These are phyloP conservation scores for Drosophila ezoana DNA, from an alignment of 2,888 invertebrate genomes.

Conservation along the genomic window DNA sequence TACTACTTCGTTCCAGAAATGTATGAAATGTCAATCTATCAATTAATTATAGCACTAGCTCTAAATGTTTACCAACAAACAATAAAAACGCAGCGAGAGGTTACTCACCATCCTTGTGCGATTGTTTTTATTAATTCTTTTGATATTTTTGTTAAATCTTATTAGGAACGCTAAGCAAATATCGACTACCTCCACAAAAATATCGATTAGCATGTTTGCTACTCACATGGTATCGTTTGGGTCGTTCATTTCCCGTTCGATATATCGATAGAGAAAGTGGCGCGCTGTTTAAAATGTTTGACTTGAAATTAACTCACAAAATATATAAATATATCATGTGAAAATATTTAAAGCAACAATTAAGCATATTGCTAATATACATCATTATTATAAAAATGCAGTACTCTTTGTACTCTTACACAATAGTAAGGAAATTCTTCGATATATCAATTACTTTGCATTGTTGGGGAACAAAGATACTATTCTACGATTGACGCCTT, in stretches of 20 bases:
- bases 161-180: background rate
- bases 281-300: constrained; percentile 6
- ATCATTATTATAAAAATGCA: too few relatives aligned
- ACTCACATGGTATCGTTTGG: background rate
- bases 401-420: too few relatives aligned
- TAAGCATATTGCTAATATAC: too few relatives aligned
- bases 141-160: constrained; percentile 9
- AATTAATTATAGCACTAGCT: constrained; percentile 47
- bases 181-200: constrained; percentile 19
- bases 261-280: constrained; percentile 7
- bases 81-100: constrained; percentile 48
- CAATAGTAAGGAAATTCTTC: too few relatives aligned
- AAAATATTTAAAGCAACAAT: too few relatives aligned
- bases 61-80: constrained; percentile 59
- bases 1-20: constrained; percentile 55
- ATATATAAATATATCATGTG: too few relatives aligned
- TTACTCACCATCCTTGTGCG: constrained; percentile 51
- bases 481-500: background rate
- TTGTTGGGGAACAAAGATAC: too few relatives aligned
- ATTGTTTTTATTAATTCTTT: constrained; percentile 26
- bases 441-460: too few relatives aligned
- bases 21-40: constrained; percentile 62
- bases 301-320: background rate
- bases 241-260: background rate
- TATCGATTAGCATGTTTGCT: background rate